Evolutionary conservation across 2,113 vertebrate genomes (phyloP), one percentile per base, ranked within the genome.

Genomic region (Nycticryphes semicollaris): DNA sequence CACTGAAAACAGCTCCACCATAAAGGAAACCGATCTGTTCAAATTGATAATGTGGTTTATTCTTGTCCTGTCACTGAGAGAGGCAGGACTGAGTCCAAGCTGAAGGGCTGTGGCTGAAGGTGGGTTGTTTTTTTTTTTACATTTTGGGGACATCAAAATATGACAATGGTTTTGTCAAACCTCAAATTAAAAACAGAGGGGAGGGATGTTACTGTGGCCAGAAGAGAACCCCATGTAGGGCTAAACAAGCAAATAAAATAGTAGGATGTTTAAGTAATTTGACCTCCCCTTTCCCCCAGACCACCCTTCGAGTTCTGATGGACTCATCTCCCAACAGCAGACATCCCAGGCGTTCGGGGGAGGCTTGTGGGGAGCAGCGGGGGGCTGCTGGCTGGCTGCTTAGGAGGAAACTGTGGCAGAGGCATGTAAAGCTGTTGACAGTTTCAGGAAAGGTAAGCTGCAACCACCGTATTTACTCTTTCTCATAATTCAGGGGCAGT

Each of bases 1-100:
- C 2, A 1, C 66, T 76, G 91, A 74, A 95, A 96, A 94, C 86
- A 89, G 6, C 89, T 73, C 95, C 92, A 85, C 89, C 89, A 68
- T 23, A 89, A n/a, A 91, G 96, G 92, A 96, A 96, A 51, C 80
- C 4, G 51, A 92, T 90, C 73, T 97, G 94, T n/a, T 79, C 74
- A 7, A 20, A 85, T 69, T 96, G 91, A 96, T 96, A 92, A 87
- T 9, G 6, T 21, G 59, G 47, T 96, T 90, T 43, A 89, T 33
- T 81, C 86, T 25, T 0, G 0, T 39, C 41, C 56, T 57, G 77
- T 59, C 70, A 16, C 89, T 19, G 64, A 25, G 59, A 4, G 30
- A 33, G 27, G 69, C 33, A 22, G 1, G 39, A 8, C 53, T 1
- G 33, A 64, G 47, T 13, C 63, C 64, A 37, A 12, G 67, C 59